phyloP scores from a whole-genome alignment of 2,888 invertebrate genomes.

The Agonopterix arenella region DNA sequence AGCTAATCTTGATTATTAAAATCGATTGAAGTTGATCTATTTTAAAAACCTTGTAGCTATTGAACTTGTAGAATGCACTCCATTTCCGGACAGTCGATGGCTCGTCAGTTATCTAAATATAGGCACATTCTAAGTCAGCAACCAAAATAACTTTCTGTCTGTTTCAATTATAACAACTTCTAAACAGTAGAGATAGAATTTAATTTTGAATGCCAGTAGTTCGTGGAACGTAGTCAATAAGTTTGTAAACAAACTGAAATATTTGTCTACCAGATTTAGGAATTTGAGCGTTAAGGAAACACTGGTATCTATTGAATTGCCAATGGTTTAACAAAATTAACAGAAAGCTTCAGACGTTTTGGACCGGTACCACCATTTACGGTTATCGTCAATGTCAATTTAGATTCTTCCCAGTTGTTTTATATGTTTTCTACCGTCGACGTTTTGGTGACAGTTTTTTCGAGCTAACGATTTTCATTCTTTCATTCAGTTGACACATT shows the following conservation, averaged over 20 bases:
- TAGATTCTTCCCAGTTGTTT: not conserved
- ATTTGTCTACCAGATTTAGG: conserved; percentile 7
- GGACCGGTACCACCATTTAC: conserved; percentile 5
- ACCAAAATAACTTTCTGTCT: not conserved
- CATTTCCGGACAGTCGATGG: conserved; percentile 38
- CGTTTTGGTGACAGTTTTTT: too few species aligned
- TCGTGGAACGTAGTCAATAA: not conserved
- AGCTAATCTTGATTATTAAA: conserved; percentile 8
- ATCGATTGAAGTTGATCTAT: conserved; percentile 22
- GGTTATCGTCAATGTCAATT: not conserved
- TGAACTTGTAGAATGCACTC: conserved; percentile 34
- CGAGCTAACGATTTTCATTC: too few species aligned
- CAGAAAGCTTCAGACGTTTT: conserved; percentile 8
- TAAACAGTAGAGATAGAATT: not conserved
- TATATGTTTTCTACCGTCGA: too few species aligned
- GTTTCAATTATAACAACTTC: not conserved
- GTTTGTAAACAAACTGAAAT: not conserved
- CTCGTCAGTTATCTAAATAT: conserved; percentile 39
- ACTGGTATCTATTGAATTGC: conserved; percentile 6
- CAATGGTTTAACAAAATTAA: conserved; percentile 3
- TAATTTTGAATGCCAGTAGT: not conserved
- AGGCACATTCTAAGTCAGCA: not conserved
- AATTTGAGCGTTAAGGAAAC: conserved; percentile 6
- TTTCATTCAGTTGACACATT: too few species aligned
- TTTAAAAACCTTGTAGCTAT: conserved; percentile 13